Evolutionary conservation across 2,888 invertebrate species (phyloP).

Genomic region (Oligia strigilis): DNA sequence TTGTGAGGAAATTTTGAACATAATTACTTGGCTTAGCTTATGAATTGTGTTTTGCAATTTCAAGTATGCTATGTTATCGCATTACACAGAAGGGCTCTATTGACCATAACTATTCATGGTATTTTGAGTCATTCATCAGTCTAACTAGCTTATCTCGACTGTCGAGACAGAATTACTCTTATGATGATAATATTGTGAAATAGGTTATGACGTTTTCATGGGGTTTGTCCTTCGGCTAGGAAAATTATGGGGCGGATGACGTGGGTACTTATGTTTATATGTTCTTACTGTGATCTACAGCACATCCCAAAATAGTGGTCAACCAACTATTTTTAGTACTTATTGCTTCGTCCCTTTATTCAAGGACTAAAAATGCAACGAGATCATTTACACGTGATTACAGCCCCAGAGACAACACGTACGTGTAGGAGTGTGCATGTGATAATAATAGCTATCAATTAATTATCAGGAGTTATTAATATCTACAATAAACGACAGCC

Average conservation of each 20-base stretch:
- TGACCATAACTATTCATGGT: constrained; percentile 18
- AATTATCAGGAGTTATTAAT: constrained; percentile 24
- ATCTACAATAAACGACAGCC: constrained; percentile 4
- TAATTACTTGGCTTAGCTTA: not conserved
- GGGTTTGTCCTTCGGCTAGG: not conserved
- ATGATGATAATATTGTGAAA: constrained; percentile 52
- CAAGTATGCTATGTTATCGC: constrained; percentile 28
- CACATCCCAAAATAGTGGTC: not conserved
- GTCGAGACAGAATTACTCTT: constrained; percentile 25
- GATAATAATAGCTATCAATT: constrained; percentile 19
- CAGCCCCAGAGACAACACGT: not conserved
- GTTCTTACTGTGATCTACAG: not conserved
- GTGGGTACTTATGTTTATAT: not conserved
- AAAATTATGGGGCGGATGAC: constrained; percentile 5
- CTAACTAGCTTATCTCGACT: constrained; percentile 35
- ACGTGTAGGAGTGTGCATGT: not conserved
- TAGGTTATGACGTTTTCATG: constrained; percentile 32
- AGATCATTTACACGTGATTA: constrained; percentile 1
- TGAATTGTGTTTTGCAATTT: constrained; percentile 7
- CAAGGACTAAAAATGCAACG: too few species aligned
- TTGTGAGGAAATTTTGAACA: not conserved
- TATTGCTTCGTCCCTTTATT: constrained; percentile 9
- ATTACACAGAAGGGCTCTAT: constrained; percentile 23
- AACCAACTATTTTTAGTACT: not conserved
- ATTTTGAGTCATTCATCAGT: constrained; percentile 38